Conservation (phyloP, 2,113 vertebrate genomes). For the Myotis davidii region DNA sequence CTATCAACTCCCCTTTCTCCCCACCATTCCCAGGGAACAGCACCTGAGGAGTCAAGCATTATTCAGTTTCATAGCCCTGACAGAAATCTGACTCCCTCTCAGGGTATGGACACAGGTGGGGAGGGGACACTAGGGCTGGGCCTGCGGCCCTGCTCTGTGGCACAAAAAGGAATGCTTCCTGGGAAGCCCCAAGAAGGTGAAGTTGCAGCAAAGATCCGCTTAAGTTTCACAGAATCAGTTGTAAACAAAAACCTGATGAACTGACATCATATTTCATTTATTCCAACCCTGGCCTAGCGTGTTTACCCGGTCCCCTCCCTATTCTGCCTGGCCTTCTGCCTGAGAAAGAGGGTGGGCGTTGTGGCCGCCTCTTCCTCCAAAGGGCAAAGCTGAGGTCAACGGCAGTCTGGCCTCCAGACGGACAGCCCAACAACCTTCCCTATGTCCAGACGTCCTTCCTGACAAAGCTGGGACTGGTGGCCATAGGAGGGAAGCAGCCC, state of each 20-base stretch:
- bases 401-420: neutral
- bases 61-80: neutral
- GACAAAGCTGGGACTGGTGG: no score
- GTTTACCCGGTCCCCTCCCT: neutral
- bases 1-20: neutral
- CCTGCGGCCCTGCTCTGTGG: neutral
- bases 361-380: neutral
- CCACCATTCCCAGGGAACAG: neutral
- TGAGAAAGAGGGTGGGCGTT: neutral
- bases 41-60: neutral
- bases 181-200: neutral
- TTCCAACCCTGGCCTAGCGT: neutral
- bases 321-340: neutral
- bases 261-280: neutral
- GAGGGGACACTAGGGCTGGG: fast-evolving
- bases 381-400: neutral
- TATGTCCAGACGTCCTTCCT: no score
- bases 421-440: no score
- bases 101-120: neutral
- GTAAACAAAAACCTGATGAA: neutral
- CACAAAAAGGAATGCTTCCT: neutral
- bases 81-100: neutral
- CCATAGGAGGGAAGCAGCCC: no score
- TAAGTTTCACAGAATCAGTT: neutral
- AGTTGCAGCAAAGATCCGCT: neutral